Base-by-base conservation (phyloP, 2,888 invertebrate genomes). In the Drosophila rubida region DNA sequence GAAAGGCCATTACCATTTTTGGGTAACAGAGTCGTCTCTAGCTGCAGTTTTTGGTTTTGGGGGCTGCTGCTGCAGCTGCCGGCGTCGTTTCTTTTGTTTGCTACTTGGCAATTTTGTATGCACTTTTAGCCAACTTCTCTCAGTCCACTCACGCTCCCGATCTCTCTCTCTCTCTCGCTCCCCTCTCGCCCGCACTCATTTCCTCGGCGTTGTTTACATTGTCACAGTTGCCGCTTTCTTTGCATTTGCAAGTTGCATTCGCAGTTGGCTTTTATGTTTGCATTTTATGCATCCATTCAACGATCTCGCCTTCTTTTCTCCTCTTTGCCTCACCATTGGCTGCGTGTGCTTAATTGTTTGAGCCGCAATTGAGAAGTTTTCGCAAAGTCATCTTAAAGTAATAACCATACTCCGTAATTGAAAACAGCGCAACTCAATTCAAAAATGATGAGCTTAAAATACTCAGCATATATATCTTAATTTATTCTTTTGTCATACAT, bases 141-240 rank as follows among this genome's bases (percentile, higher is more conserved):
- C 41, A 16, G n/a, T 25, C 32, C 1, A 19, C 22, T 9, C 49
- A 11, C 16, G 7, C 13, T 1, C 2, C 5, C 2, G 19, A n/a
- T n/a, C 27, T 27, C 27, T 9, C 2, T 27, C 2, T 1, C 23
- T 16, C 6, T 5, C 32, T 19, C 4, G 9, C 11, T 7, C 13
- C 6, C 6, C 13, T 5, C 5, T 3, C 32, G 2, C 16, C 45
- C 16, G 60, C 7, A 32, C 70, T 65, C 14, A 54, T 45, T 55
- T 81, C 87, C 67, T 82, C 73, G 19, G 55, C 73, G 87, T 83
- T 82, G 82, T 86, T 82, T 82, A 82, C 82, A 88, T 88, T 82
- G 82, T 82, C 82, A 88, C 82, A 88, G 82, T 82, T 82, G 88
- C 78, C 78, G 84, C 83, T 86, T 85, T 85, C 67, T 78, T 81